Evolutionary conservation across 2,113 vertebrate species (phyloP).

Genomic region (Burhinus bistriatus): DNA sequence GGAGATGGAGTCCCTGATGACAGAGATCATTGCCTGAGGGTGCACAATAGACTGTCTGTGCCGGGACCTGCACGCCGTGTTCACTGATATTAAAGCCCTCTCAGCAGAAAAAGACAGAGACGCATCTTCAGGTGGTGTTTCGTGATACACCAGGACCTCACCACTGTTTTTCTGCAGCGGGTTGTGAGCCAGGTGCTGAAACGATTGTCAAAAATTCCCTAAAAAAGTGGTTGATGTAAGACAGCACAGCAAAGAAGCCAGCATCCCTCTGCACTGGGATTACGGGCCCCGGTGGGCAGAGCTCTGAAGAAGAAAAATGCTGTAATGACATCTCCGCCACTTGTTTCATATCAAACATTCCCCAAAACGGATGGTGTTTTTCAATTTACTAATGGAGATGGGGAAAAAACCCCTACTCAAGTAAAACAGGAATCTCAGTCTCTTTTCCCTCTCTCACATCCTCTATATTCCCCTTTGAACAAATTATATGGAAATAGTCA

Average conservation of each 20-base stretch:
- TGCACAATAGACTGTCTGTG: neutral
- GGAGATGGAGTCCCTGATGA: neutral
- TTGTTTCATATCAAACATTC: neutral
- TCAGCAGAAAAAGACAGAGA: neutral
- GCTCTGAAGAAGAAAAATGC: neutral
- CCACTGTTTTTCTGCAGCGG: neutral
- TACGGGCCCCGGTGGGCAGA: fast-evolving
- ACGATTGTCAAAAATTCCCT: neutral
- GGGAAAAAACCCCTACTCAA: fast-evolving
- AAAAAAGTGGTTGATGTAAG: fast-evolving
- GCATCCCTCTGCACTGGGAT: neutral
- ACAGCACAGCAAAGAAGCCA: neutral
- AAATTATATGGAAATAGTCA: conserved; percentile 30
- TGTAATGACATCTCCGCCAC: neutral
- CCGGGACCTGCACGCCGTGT: fast-evolving
- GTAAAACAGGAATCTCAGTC: neutral
- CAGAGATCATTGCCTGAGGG: neutral
- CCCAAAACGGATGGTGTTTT: neutral
- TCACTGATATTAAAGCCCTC: neutral
- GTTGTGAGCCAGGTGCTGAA: neutral
- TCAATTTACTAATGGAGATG: neutral
- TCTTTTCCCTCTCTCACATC: neutral
- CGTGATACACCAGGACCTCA: neutral
- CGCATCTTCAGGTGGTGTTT: neutral
- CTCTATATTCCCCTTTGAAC: neutral